Evolutionary conservation across 2,113 vertebrate species (phyloP).

Genomic region (Regulus satrapa): DNA sequence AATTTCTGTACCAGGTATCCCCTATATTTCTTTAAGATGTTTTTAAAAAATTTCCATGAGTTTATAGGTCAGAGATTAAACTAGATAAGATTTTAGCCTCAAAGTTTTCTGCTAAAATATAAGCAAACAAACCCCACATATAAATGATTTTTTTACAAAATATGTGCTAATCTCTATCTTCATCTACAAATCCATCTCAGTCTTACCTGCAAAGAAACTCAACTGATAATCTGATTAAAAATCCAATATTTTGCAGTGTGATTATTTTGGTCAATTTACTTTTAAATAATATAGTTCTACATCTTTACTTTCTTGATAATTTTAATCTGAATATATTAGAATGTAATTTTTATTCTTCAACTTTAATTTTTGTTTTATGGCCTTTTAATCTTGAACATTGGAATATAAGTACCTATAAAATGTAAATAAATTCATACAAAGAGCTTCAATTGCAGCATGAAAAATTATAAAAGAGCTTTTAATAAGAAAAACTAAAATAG

Average conservation of each 20-base stretch:
- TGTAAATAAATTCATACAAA: background rate
- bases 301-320: background rate
- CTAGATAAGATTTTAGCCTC: background rate
- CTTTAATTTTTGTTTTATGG: background rate
- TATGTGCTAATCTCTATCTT: background rate
- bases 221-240: background rate
- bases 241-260: background rate
- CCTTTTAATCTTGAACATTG: background rate
- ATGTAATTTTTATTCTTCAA: background rate
- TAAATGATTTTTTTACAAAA: background rate
- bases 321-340: background rate
- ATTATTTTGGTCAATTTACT: background rate
- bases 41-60: background rate
- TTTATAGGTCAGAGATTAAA: background rate
- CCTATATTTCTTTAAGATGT: background rate
- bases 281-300: background rate
- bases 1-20: background rate
- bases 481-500: background rate
- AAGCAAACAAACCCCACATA: rapidly evolving
- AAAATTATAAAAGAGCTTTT: background rate
- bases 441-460: background rate
- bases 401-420: background rate
- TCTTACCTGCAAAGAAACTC: background rate
- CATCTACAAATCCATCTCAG: background rate
- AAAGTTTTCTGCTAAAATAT: background rate